phyloP scores from a whole-genome alignment of 2,113 vertebrate genomes.

The Pomatostomus ruficeps region DNA sequence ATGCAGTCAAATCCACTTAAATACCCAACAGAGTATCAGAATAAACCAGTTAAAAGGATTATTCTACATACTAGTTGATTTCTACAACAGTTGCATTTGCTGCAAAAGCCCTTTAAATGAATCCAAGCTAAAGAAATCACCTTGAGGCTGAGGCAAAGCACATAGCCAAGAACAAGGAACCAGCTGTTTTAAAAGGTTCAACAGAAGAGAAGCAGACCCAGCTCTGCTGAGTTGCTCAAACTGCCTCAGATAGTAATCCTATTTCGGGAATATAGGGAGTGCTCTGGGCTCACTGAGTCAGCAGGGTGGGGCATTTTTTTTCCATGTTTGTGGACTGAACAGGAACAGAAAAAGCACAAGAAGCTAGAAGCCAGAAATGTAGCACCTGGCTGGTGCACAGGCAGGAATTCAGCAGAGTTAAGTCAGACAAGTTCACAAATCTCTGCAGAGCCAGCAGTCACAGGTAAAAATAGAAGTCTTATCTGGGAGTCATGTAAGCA shows the following conservation, averaged over 20 bases:
- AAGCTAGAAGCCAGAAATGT: neutral
- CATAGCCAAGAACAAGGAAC: neutral
- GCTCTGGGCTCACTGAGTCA: constrained; percentile 42
- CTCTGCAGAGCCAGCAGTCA: neutral
- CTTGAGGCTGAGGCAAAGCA: neutral
- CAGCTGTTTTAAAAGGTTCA: neutral
- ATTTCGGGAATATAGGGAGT: constrained; percentile 31
- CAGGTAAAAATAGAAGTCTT: neutral
- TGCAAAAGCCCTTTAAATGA: constrained; percentile 10
- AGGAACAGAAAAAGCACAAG: constrained; percentile 13
- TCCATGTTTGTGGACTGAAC: constrained; percentile 21
- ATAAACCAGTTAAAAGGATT: constrained; percentile 39
- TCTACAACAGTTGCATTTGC: neutral
- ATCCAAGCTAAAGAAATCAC: neutral
- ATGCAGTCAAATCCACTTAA: constrained; percentile 38
- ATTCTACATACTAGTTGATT: neutral
- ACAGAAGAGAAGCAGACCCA: neutral
- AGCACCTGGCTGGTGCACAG: constrained; percentile 36
- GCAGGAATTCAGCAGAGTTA: neutral
- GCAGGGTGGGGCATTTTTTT: constrained; percentile 29
- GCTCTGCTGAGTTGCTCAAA: neutral
- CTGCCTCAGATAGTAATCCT: constrained; percentile 20
- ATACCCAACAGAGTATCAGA: neutral
- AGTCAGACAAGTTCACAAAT: neutral
- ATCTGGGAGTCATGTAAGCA: neutral